Evolutionary conservation across 1,140 invertebrate species (phyloP).

Genomic region (Hormaphis cornu): DNA sequence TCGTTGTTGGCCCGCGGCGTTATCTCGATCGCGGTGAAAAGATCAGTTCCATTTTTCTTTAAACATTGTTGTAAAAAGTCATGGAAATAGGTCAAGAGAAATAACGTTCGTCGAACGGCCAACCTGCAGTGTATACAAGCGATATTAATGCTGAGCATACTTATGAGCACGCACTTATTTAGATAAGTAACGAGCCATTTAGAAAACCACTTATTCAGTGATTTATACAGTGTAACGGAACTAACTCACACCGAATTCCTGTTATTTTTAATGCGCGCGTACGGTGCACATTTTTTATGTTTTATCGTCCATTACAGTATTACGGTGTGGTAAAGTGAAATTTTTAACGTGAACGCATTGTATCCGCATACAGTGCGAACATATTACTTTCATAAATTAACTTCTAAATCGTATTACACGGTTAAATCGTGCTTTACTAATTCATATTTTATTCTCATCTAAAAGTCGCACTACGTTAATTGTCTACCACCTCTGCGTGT

Average conservation of each 20-base stretch:
- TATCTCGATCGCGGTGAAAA: not conserved
- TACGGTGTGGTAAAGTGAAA: too few species aligned
- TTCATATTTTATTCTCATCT: too few species aligned
- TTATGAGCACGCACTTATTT: not conserved
- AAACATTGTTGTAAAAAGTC: not conserved
- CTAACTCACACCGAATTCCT: not conserved
- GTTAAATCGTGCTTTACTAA: too few species aligned
- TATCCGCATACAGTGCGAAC: too few species aligned
- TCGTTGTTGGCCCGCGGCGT: not conserved
- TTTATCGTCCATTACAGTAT: too few species aligned
- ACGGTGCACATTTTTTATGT: not conserved
- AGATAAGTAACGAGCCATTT: not conserved
- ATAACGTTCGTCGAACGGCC: not conserved
- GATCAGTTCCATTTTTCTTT: not conserved
- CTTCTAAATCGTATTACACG: too few species aligned
- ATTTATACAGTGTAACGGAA: not conserved
- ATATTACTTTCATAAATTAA: too few species aligned
- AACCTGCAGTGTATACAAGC: not conserved
- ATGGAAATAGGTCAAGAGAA: not conserved
- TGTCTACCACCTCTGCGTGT: too few species aligned
- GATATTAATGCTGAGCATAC: not conserved
- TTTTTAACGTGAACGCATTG: too few species aligned
- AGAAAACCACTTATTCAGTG: constrained; percentile 6
- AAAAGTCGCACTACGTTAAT: too few species aligned
- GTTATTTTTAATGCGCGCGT: not conserved